Evolutionary conservation across 2,113 vertebrate genomes (phyloP).

Genomic region (Apteryx owenii): DNA sequence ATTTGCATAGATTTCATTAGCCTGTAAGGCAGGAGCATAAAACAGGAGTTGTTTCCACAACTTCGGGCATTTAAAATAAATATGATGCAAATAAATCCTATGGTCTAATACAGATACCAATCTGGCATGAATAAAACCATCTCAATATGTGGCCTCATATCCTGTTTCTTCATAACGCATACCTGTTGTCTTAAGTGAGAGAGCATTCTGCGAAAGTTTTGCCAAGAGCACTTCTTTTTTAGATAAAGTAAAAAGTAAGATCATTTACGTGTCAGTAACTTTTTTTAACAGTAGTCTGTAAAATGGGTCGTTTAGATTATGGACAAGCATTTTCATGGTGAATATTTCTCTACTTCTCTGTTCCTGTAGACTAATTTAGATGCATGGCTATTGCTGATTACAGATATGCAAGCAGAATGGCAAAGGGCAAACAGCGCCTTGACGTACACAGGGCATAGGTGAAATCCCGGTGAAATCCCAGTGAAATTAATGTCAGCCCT

Average conservation of each 20-base stretch:
- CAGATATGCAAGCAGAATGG: not conserved
- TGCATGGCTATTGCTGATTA: not conserved
- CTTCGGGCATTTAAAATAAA: slow-evolving; percentile 4
- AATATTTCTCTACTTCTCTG: slow-evolving; percentile 51
- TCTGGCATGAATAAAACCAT: slow-evolving; percentile 1
- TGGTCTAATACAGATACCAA: not conserved
- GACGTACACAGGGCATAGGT: not conserved
- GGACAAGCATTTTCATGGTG: slow-evolving; percentile 38
- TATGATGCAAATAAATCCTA: not conserved
- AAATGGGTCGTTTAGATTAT: slow-evolving; percentile 25
- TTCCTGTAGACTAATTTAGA: slow-evolving; percentile 40
- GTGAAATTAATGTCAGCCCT: not conserved
- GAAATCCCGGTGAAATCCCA: slow-evolving; percentile 54
- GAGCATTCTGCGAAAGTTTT: not conserved
- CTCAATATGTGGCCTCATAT: not conserved
- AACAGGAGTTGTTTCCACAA: not conserved
- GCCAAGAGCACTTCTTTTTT: slow-evolving; percentile 19
- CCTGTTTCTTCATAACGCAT: slow-evolving; percentile 4
- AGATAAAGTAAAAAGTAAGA: slow-evolving; percentile 18
- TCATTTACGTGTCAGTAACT: not conserved
- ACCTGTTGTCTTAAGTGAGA: not conserved
- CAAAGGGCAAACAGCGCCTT: slow-evolving; percentile 1
- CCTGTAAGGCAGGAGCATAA: not conserved
- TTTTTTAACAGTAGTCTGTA: not conserved
- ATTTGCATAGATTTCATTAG: not conserved